phyloP scores from a whole-genome alignment of 2,888 invertebrate genomes.

The Prosopocoilus inquinatus region DNA sequence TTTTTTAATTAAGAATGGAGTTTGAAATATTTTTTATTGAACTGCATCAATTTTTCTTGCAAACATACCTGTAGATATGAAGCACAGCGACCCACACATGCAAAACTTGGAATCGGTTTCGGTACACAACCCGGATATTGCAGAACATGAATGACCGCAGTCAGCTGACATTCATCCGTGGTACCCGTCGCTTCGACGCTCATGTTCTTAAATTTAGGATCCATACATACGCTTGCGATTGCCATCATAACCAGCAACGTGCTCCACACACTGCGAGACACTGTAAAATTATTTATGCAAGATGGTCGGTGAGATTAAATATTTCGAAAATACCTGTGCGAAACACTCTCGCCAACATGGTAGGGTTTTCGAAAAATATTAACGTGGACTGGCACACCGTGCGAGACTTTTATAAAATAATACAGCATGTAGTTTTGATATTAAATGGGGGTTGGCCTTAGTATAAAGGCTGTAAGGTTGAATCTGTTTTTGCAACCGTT shows the following conservation, averaged over 20 bases:
- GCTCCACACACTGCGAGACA: constrained; percentile 32
- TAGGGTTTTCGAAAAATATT: neutral
- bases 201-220: constrained; percentile 38
- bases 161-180: constrained; percentile 83
- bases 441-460: neutral
- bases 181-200: constrained; percentile 45
- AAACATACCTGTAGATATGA: constrained; percentile 82
- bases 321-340: constrained; percentile 7
- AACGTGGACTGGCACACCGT: neutral
- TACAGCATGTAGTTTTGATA: constrained; percentile 13
- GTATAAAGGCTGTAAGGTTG: neutral
- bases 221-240: constrained; percentile 45
- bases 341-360: constrained; percentile 9
- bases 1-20: no score
- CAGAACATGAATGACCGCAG: constrained; percentile 87
- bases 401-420: constrained; percentile 10
- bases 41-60: constrained; percentile 48
- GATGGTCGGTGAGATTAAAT: neutral
- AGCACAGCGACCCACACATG: constrained; percentile 86
- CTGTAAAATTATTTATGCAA: constrained; percentile 22
- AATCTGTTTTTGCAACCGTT: no score
- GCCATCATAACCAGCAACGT: constrained; percentile 34
- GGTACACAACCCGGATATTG: constrained; percentile 90
- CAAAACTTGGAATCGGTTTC: constrained; percentile 90
- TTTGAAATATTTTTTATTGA: no score